phyloP scores from a whole-genome alignment of 2,797 vertebrate species.

The Chromis chromis region DNA sequence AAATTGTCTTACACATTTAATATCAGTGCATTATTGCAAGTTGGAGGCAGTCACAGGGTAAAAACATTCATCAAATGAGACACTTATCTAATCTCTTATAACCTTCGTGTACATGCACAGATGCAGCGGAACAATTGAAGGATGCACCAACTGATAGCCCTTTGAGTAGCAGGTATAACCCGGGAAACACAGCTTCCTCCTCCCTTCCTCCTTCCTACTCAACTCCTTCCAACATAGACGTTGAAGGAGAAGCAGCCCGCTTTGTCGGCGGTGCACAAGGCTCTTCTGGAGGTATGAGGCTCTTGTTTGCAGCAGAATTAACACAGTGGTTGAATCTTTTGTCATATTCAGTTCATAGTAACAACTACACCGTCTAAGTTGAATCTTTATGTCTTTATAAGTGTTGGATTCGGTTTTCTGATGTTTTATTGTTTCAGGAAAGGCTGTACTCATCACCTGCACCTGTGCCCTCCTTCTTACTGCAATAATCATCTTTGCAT shows the following conservation, averaged over 20 bases:
- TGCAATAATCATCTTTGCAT: conserved; percentile 60
- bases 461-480: conserved; percentile 66
- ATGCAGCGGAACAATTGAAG: conserved; percentile 60
- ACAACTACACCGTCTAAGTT: not conserved
- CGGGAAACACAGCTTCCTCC: conserved; percentile 10
- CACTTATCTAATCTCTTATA: conserved; percentile 15
- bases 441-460: conserved; percentile 70
- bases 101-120: conserved; percentile 56
- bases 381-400: not conserved
- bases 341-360: not conserved
- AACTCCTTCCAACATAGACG: conserved; percentile 8
- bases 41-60: not conserved
- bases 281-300: conserved; percentile 61
- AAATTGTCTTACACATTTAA: not conserved
- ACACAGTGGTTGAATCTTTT: not conserved
- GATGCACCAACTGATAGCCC: conserved; percentile 36
- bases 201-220: conserved; percentile 39
- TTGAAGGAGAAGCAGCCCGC: conserved; percentile 16
- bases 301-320: not conserved
- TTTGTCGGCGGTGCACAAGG: conserved; percentile 19
- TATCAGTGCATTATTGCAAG: not conserved
- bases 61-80: not conserved
- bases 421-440: conserved; percentile 60
- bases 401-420: not conserved
- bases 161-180: conserved; percentile 6